phyloP scores from a whole-genome alignment of 2,113 vertebrate genomes.

The Mesembrinibis cayennensis region DNA sequence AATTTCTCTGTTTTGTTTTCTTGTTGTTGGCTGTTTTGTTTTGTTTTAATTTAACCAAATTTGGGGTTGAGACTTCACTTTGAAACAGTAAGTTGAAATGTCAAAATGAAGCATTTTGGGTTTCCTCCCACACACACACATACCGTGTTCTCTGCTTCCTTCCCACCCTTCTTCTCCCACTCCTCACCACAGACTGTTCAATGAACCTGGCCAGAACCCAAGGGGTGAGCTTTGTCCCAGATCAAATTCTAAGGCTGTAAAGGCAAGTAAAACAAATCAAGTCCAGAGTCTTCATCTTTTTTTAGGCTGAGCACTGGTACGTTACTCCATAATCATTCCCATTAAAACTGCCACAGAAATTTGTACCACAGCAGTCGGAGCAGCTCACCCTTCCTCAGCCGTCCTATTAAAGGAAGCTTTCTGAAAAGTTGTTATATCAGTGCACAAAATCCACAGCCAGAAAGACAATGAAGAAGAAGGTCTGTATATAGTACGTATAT shows the following conservation, averaged over 20 bases:
- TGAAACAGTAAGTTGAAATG: neutral
- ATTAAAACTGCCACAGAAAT: neutral
- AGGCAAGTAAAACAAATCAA: neutral
- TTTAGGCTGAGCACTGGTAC: neutral
- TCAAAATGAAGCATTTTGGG: neutral
- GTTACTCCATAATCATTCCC: neutral
- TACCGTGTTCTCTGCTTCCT: neutral
- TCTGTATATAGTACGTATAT: neutral
- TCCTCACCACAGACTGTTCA: neutral
- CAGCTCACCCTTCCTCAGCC: neutral
- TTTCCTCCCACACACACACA: neutral
- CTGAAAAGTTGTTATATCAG: neutral
- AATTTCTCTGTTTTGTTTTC: neutral
- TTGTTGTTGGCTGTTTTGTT: accelerated
- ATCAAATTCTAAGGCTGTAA: neutral
- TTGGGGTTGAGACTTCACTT: neutral
- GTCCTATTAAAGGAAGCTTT: neutral
- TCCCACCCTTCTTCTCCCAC: neutral
- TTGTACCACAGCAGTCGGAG: neutral
- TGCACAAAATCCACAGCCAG: neutral
- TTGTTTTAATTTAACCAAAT: neutral
- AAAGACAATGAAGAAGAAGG: neutral
- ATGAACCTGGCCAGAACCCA: neutral
- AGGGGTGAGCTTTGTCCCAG: neutral
- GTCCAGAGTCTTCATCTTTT: neutral